phyloP scores from a whole-genome alignment of 2,797 vertebrate genomes.

The Malurus splendens region DNA sequence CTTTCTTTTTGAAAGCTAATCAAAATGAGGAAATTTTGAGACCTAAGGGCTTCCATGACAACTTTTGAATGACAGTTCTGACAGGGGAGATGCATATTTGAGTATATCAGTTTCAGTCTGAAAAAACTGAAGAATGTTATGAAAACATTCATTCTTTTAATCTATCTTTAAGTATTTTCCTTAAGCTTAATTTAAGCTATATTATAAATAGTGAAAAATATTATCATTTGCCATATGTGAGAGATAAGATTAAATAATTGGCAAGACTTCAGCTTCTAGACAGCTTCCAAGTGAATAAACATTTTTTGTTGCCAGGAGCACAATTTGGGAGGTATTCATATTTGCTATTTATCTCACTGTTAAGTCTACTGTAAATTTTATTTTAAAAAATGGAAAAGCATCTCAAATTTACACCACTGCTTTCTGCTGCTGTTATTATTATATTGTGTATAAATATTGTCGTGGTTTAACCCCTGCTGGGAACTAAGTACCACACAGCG shows the following conservation, averaged over 20 bases:
- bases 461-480: background rate
- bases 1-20: background rate
- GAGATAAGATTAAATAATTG: slow-evolving; percentile 5
- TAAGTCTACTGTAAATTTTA: background rate
- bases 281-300: background rate
- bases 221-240: background rate
- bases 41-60: background rate
- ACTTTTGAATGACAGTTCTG: background rate
- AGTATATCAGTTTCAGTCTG: background rate
- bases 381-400: background rate
- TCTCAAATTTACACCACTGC: background rate
- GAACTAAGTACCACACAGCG: background rate
- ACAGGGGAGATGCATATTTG: background rate
- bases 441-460: background rate
- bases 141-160: background rate
- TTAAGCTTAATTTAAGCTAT: background rate
- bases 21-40: background rate
- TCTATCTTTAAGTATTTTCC: background rate
- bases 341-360: slow-evolving; percentile 4
- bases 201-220: slow-evolving; percentile 6
- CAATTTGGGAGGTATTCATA: background rate
- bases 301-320: background rate
- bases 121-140: background rate
- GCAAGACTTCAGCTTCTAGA: background rate
- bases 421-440: background rate